Evolutionary conservation across 2,888 invertebrate genomes (phyloP).

Genomic region (Stomorhina lunata): DNA sequence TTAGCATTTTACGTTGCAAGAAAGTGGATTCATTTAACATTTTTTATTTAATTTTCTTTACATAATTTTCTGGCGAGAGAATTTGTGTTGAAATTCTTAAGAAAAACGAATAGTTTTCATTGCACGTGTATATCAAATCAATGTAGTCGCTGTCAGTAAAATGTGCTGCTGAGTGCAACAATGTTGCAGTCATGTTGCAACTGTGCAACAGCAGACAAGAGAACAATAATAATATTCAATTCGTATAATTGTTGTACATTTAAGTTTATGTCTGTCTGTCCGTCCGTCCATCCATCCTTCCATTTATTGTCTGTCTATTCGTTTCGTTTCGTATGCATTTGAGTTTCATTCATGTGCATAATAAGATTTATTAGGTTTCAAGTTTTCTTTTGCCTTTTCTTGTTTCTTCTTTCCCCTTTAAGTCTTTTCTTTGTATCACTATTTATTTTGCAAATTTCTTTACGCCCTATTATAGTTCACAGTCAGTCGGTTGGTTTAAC

Average conservation of each 20-base stretch:
- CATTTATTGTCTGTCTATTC: too few species aligned
- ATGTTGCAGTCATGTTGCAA: background rate
- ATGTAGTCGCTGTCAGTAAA: too few species aligned
- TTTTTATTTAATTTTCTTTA: too few species aligned
- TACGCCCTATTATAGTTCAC: too few species aligned
- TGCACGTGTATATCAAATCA: background rate
- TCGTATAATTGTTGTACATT: background rate
- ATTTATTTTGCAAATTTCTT: too few species aligned
- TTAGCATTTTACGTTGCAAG: background rate
- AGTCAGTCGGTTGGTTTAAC: too few species aligned
- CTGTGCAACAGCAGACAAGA: background rate
- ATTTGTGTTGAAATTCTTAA: background rate
- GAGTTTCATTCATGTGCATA: background rate
- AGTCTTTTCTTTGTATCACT: background rate
- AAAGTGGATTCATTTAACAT: too few species aligned
- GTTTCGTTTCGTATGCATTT: too few species aligned
- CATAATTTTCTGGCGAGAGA: too few species aligned
- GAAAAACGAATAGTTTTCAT: background rate
- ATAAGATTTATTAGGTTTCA: constrained; percentile 7
- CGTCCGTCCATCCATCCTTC: background rate
- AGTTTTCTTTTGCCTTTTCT: background rate
- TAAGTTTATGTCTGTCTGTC: background rate
- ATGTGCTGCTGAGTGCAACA: too few species aligned
- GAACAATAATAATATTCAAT: background rate
- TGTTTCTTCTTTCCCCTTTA: background rate